These are phyloP conservation scores for Stichodactyla helianthus DNA, from an alignment of 64 coral and sea anemone species.

Conservation along the genomic window DNA sequence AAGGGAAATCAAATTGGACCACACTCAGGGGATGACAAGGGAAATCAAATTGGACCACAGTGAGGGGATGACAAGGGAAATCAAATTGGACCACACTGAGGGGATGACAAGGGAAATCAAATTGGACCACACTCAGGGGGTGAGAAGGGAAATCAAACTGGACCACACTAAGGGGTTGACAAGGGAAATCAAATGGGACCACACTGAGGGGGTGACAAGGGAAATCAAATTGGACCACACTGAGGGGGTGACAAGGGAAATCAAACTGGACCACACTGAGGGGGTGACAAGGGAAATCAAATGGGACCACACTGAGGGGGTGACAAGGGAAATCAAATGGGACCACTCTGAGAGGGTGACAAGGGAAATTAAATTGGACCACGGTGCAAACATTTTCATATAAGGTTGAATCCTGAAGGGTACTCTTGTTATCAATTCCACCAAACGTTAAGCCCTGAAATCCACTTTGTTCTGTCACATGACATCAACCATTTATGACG, in stretches of 20 bases:
- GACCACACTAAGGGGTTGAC: too few relatives aligned
- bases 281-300: neutral
- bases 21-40: too few relatives aligned
- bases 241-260: neutral
- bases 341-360: too few relatives aligned
- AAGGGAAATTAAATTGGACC: too few relatives aligned
- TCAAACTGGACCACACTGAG: neutral
- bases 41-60: neutral
- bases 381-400: too few relatives aligned
- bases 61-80: neutral
- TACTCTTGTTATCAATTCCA: neutral
- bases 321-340: neutral
- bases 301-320: neutral
- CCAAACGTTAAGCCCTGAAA: neutral
- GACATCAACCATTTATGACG: neutral
- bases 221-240: too few relatives aligned
- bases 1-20: neutral
- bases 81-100: neutral
- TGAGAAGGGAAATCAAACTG: neutral
- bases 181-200: too few relatives aligned
- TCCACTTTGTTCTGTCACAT: slow-evolving; percentile 59
- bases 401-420: neutral
- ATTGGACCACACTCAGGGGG: neutral
- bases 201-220: too few relatives aligned
- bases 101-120: neutral